Percentiles rank a stretch among this genome's conserved stretches.
These are phyloP conservation scores for Agrilus mali DNA, from an alignment of 2,888 invertebrate species.

Conservation along the genomic window DNA sequence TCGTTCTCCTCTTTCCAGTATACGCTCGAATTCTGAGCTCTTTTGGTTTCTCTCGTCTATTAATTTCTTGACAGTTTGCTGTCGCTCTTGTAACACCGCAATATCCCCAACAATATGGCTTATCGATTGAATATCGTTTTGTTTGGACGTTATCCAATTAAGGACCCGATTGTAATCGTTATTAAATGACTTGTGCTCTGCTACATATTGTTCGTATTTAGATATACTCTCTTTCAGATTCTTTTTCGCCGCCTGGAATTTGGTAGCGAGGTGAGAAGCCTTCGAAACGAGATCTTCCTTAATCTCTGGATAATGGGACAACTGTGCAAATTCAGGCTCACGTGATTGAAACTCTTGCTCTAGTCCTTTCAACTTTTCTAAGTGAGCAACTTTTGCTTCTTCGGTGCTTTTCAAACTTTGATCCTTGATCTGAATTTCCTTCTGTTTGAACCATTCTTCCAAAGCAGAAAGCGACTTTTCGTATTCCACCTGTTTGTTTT, in stretches of 20 bases:
- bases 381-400: conserved; percentile 66
- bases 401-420: conserved; percentile 78
- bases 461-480: conserved; percentile 65
- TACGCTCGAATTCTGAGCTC: conserved; percentile 66
- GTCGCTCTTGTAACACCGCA: conserved; percentile 67
- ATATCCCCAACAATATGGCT: conserved; percentile 81
- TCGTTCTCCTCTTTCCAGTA: conserved; percentile 82
- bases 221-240: conserved; percentile 71
- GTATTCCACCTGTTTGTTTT: conserved; percentile 71
- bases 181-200: conserved; percentile 75
- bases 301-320: conserved; percentile 55
- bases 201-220: conserved; percentile 71
- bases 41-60: conserved; percentile 66
- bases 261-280: conserved; percentile 64
- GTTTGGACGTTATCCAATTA: conserved; percentile 60
- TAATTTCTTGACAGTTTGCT: conserved; percentile 66
- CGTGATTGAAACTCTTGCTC: conserved; percentile 59
- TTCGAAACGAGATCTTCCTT: conserved; percentile 61
- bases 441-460: conserved; percentile 73
- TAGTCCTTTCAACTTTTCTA: conserved; percentile 61
- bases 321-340: conserved; percentile 51
- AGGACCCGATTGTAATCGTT: conserved; percentile 59
- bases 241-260: conserved; percentile 72
- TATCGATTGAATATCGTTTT: conserved; percentile 60
- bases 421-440: conserved; percentile 76